A percentile compares a stretch with the other conserved stretches of the same genome.
phyloP scores from a whole-genome alignment of 2,888 invertebrate species.

The Caenorhabditis doughertyi region DNA sequence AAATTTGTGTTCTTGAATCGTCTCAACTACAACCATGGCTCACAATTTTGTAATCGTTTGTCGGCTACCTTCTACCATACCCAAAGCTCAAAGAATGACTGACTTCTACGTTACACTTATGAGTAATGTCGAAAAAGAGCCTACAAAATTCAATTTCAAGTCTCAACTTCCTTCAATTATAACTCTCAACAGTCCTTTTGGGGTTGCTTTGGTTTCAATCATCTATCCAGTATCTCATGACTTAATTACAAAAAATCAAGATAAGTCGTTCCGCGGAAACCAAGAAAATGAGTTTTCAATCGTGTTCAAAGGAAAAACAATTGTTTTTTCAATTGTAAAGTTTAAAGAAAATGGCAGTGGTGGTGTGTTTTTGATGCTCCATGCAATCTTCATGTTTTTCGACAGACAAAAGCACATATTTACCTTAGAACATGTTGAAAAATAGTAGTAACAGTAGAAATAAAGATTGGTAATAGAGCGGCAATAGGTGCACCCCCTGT shows the following conservation, averaged over 20 bases:
- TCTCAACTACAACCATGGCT: conserved; percentile 15
- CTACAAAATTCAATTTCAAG: conserved; percentile 24
- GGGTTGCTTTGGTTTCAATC: conserved; percentile 11
- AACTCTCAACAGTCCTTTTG: too few species aligned
- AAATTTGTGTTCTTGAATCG: conserved; percentile 2
- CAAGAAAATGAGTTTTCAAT: conserved; percentile 20
- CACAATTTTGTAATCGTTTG: background rate
- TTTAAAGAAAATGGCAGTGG: too few species aligned
- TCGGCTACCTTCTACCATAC: conserved; percentile 31
- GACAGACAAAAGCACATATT: conserved; percentile 11
- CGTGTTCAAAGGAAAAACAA: background rate
- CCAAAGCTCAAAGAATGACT: conserved; percentile 22
- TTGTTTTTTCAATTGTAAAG: background rate
- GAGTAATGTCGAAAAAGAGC: background rate
- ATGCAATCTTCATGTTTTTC: conserved; percentile 17
- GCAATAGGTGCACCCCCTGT: background rate
- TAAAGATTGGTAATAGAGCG: conserved; percentile 1
- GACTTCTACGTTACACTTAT: conserved; percentile 26
- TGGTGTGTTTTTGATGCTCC: background rate
- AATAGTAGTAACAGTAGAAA: conserved; percentile 9
- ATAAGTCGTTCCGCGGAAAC: background rate
- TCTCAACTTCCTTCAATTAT: background rate
- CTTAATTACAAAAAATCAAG: conserved; percentile 17
- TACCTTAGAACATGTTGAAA: conserved; percentile 27
- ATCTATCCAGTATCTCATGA: conserved; percentile 29